A percentile compares a stretch with the other conserved stretches of the same genome.
phyloP scores from a whole-genome alignment of 2,113 vertebrate genomes.

The Neotragus moschatus region DNA sequence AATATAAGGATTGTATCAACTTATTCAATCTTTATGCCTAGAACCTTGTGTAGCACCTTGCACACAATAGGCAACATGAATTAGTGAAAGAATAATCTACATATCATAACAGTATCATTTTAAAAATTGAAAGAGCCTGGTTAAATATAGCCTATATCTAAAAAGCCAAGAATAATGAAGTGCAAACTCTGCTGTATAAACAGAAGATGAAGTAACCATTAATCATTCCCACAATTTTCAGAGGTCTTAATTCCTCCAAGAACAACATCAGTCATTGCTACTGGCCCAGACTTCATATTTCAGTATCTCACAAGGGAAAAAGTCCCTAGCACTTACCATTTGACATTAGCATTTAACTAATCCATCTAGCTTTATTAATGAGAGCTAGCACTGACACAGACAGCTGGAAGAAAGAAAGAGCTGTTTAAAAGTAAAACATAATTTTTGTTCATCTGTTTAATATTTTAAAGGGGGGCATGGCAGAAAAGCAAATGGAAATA shows the following conservation, averaged over 20 bases:
- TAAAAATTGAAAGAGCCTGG: neutral
- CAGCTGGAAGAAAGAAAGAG: neutral
- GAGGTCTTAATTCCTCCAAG: neutral
- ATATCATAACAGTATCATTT: neutral
- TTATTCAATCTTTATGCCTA: neutral
- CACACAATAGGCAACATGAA: neutral
- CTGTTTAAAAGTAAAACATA: neutral
- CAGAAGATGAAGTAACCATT: constrained; percentile 22
- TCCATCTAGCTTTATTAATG: neutral
- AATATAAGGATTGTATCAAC: neutral
- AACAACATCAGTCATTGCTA: neutral
- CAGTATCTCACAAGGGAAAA: neutral
- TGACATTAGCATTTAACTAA: neutral
- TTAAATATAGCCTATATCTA: constrained; percentile 27
- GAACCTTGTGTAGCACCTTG: neutral
- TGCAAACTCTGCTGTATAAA: neutral
- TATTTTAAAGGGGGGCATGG: neutral
- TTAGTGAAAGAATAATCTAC: neutral
- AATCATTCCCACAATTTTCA: constrained; percentile 39
- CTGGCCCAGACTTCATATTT: neutral
- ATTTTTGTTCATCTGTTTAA: neutral
- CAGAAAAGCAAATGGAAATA: neutral
- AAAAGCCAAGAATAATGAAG: constrained; percentile 26
- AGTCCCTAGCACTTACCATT: neutral
- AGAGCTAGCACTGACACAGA: neutral